These are phyloP conservation scores for Centrocercus urophasianus DNA, from an alignment of 2,113 vertebrate genomes.

Conservation along the genomic window DNA sequence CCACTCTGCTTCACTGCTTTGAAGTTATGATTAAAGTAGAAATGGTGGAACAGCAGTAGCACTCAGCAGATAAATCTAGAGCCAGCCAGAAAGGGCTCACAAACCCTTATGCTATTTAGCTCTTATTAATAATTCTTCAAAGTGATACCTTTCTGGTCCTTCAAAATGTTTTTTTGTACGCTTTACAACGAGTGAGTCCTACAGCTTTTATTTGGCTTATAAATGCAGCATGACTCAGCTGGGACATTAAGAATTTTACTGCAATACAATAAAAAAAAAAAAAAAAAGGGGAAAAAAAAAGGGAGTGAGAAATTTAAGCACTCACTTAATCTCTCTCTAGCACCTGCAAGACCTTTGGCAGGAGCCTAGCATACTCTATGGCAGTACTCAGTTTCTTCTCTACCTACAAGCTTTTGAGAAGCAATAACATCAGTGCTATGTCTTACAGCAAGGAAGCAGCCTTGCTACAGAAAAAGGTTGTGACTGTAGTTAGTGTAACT, in stretches of 20 bases:
- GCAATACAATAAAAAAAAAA: neutral
- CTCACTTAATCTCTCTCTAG: neutral
- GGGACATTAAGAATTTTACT: neutral
- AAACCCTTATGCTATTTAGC: neutral
- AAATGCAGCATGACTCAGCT: neutral
- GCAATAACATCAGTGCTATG: accelerated
- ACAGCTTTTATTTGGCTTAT: neutral
- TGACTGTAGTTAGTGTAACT: neutral
- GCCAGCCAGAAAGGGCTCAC: neutral
- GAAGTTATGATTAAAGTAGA: neutral
- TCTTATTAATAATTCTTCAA: neutral
- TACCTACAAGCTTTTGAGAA: neutral
- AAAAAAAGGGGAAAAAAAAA: neutral
- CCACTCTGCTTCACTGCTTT: neutral
- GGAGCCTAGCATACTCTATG: neutral
- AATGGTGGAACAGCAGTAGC: neutral
- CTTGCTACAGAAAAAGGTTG: neutral
- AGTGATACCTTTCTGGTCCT: neutral
- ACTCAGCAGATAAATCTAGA: neutral
- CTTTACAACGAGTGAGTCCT: neutral
- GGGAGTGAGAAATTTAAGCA: neutral
- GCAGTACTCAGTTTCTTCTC: neutral
- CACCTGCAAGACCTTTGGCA: neutral
- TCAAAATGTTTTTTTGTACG: neutral
- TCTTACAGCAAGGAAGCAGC: neutral